phyloP scores from a whole-genome alignment of 2,888 invertebrate genomes.

The Marronus borbonicus region DNA sequence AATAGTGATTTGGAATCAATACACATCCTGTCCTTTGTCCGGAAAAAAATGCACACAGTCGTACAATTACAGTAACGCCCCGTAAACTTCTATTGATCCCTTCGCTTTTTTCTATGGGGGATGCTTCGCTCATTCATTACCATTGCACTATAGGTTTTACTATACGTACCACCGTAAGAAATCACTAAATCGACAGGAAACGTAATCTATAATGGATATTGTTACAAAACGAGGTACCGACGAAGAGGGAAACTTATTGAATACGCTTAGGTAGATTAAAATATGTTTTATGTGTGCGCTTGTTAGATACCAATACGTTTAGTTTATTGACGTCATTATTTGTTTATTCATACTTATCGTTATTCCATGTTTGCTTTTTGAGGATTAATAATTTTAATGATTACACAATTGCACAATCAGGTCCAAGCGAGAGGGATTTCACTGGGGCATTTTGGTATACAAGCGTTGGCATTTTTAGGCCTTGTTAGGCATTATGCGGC shows the following conservation, averaged over 20 bases:
- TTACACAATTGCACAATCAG: no score
- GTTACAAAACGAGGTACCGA: slow-evolving; percentile 13
- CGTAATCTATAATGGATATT: slow-evolving; percentile 21
- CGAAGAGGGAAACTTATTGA: not conserved
- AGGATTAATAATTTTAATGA: no score
- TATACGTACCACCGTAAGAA: slow-evolving; percentile 31
- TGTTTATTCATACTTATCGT: no score
- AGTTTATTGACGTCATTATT: no score
- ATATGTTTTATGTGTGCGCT: no score
- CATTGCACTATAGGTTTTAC: not conserved
- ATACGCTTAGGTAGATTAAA: not conserved
- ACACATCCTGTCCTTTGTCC: slow-evolving; percentile 48
- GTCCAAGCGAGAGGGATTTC: no score
- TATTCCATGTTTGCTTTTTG: no score
- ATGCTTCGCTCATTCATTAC: slow-evolving; percentile 28
- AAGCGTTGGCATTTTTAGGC: no score
- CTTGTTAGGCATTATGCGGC: no score
- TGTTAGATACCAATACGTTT: no score
- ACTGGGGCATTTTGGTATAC: no score
- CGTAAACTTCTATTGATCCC: slow-evolving; percentile 45
- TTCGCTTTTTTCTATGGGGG: slow-evolving; percentile 17
- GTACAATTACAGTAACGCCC: slow-evolving; percentile 50
- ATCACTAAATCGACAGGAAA: slow-evolving; percentile 44
- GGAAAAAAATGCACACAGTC: slow-evolving; percentile 43
- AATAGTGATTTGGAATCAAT: slow-evolving; percentile 49